These are phyloP conservation scores for Ctenosaura bakeri DNA, from an alignment of 2,797 vertebrate genomes.

Conservation along the genomic window DNA sequence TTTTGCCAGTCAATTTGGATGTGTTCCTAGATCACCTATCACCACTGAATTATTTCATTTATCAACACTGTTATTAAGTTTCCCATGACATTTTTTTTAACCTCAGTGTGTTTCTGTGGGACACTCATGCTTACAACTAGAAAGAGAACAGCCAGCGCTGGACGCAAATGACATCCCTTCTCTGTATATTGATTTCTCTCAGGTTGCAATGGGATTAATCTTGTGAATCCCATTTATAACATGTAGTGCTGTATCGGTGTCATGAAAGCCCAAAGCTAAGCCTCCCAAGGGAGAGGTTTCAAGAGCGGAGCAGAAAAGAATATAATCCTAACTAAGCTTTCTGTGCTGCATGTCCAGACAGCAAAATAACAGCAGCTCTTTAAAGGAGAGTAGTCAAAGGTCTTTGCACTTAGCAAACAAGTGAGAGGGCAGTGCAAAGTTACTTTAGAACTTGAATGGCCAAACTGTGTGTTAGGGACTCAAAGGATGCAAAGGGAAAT, in stretches of 20 bases:
- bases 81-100: neutral
- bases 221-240: slow-evolving; percentile 41
- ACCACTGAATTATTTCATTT: neutral
- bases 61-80: neutral
- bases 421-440: accelerated
- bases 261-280: slow-evolving; percentile 60
- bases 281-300: slow-evolving; percentile 60
- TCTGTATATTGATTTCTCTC: slow-evolving; percentile 30
- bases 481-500: neutral
- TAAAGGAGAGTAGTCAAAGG: neutral
- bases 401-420: neutral
- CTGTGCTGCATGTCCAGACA: neutral
- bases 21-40: no score
- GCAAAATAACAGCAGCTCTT: slow-evolving; percentile 42
- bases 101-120: neutral
- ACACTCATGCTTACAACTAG: neutral
- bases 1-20: no score
- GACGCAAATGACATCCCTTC: neutral
- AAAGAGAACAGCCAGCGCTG: slow-evolving; percentile 48
- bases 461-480: neutral
- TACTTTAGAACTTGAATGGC: neutral
- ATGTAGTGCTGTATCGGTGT: slow-evolving; percentile 18
- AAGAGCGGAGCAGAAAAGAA: slow-evolving; percentile 58
- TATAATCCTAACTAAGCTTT: slow-evolving; percentile 58
- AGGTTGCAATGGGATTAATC: slow-evolving; percentile 61